These are phyloP conservation scores for Monodelphis domestica DNA, from an alignment of 2,797 vertebrate species.

Conservation along the genomic window DNA sequence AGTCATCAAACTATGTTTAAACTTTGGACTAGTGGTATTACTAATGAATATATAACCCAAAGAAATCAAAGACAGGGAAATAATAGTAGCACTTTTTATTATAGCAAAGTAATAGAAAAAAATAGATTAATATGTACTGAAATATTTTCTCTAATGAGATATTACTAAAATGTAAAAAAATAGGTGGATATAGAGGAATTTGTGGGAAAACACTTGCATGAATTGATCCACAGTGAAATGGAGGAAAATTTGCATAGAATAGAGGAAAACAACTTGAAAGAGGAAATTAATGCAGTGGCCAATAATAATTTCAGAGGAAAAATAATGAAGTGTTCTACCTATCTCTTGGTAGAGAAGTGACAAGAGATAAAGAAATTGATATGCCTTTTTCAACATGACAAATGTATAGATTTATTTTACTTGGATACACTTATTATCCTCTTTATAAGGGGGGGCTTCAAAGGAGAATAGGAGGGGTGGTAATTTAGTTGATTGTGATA, in stretches of 20 bases:
- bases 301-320: neutral
- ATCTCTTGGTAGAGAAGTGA: neutral
- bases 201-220: neutral
- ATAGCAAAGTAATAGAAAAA: neutral
- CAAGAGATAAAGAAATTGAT: neutral
- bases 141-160: neutral
- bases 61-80: neutral
- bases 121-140: neutral
- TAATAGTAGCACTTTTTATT: neutral
- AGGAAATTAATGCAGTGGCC: neutral
- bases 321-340: neutral
- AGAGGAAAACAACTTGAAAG: neutral
- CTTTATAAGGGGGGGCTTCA: neutral
- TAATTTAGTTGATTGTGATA: neutral
- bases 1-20: neutral
- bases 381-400: neutral
- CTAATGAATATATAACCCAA: neutral
- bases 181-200: neutral
- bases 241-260: neutral
- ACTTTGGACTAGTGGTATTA: neutral
- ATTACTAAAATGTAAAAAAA: neutral
- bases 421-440: neutral
- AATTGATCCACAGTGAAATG: neutral
- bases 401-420: neutral
- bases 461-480: neutral